These are phyloP conservation scores for Pandion haliaetus DNA, from an alignment of 2,113 vertebrate species.

Conservation along the genomic window DNA sequence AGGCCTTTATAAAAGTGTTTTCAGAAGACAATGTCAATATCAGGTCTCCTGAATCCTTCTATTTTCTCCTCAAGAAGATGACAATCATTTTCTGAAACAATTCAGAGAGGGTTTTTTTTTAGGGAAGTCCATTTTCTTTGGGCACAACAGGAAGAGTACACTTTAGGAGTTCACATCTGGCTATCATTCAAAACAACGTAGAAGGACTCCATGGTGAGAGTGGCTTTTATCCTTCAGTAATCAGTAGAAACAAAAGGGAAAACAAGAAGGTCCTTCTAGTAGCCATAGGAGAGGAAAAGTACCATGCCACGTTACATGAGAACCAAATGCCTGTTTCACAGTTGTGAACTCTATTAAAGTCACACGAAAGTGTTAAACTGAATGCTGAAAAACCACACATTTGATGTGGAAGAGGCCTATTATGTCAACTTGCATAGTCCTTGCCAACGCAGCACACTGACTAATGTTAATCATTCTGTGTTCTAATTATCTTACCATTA, in stretches of 20 bases:
- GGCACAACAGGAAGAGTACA: neutral
- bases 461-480: slow-evolving; percentile 19
- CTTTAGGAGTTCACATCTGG: neutral
- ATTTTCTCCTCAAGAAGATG: neutral
- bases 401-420: slow-evolving; percentile 25
- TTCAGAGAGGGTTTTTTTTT: neutral
- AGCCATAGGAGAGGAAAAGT: neutral
- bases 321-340: neutral
- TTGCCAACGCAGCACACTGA: slow-evolving; percentile 41
- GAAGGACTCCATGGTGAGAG: neutral
- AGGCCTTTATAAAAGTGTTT: neutral
- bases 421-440: slow-evolving; percentile 25
- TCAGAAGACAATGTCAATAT: neutral
- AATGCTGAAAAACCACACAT: neutral
- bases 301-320: fast-evolving
- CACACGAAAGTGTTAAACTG: neutral
- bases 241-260: neutral
- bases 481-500: slow-evolving; percentile 64
- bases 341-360: neutral
- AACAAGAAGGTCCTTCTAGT: neutral
- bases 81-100: neutral
- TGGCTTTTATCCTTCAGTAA: neutral
- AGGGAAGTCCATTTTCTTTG: neutral
- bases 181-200: neutral
- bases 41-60: fast-evolving